Evolutionary conservation across 1,140 invertebrate species (phyloP), one percentile per base, ranked within the genome.

Genomic region (Brachionus calyciflorus): DNA sequence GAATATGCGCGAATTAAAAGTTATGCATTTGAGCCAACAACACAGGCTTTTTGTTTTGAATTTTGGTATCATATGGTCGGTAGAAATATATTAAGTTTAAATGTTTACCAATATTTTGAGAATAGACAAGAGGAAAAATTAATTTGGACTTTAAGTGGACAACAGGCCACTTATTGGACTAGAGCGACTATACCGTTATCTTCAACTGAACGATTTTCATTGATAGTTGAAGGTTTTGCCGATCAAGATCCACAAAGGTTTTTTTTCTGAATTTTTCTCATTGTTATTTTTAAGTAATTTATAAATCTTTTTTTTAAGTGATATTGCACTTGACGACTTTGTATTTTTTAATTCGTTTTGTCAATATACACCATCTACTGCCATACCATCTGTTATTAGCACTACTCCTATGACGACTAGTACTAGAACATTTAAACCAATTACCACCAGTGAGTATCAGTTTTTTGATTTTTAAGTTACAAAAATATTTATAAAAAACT

Each of bases 1-100:
- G 80, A 80, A 30, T 90, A 91, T 80, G 89, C 60, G 19, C 17
- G 60, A 75, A 83, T 17, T 76, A 81, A 63, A 82, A 82, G 4
- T 83, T 81, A 81, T 76, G 83, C 17, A 82, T 82, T 79, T 82
- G 81, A 33, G 78, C 80, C 57, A 79, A 82, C 46, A 1, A 30
- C 14, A 3, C 55, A 46, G 24, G 9, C 21, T n/a, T 21, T 37
- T 37, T 77, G 76, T 30, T 77, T 77, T 28, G 60, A 63, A 40
- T 77, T 77, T 41, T 77, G 76, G 76, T 77, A 77, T 63, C 53
- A 77, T 37, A 46, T 77, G 41, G 12, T 55, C 14, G 73, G 73
- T 9, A 65, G 26, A 40, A 21, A 49, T 37, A 57, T 76, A 14
- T 24, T 46, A 28, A 44, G 26, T 51, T 40, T 76, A 0, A 76